Evolutionary conservation across 1,140 invertebrate genomes (phyloP).

Genomic region (Calliphora vicina): DNA sequence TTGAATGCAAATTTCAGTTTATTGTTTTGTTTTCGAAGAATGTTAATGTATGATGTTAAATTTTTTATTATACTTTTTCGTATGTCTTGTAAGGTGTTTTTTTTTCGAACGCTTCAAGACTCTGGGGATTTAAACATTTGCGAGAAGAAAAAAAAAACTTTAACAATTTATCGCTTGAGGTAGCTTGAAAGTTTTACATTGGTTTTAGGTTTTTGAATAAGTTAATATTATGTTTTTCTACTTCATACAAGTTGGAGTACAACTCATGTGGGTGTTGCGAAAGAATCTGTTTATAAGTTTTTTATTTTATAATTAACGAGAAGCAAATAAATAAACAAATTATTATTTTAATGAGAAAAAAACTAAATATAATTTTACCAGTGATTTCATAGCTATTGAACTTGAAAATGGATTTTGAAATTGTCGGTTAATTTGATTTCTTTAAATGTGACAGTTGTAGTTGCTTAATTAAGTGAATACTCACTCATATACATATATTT

Average conservation of each 20-base stretch:
- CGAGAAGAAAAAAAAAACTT: not conserved
- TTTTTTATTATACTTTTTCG: not conserved
- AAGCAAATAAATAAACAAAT: too few relatives aligned
- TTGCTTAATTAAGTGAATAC: not conserved
- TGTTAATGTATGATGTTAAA: slow-evolving; percentile 1
- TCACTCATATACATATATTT: too few relatives aligned
- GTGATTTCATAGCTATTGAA: not conserved
- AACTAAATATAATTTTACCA: not conserved
- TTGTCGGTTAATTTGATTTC: not conserved
- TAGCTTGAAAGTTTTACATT: not conserved
- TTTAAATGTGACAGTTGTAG: slow-evolving; percentile 1
- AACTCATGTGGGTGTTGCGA: not conserved
- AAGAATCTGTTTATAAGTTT: not conserved
- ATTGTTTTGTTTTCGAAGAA: not conserved
- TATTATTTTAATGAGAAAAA: not conserved
- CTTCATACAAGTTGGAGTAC: not conserved
- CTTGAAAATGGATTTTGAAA: not conserved
- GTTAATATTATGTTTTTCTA: not conserved
- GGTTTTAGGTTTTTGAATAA: not conserved
- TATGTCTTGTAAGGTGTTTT: not conserved
- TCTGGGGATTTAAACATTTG: not conserved
- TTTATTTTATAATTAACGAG: not conserved
- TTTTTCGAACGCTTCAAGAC: not conserved
- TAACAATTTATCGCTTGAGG: slow-evolving; percentile 8
- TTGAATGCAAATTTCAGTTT: slow-evolving; percentile 6